Evolutionary conservation across 2,797 vertebrate species (phyloP), one percentile per base, ranked within the genome.

Genomic region (Apogon hyalosoma): DNA sequence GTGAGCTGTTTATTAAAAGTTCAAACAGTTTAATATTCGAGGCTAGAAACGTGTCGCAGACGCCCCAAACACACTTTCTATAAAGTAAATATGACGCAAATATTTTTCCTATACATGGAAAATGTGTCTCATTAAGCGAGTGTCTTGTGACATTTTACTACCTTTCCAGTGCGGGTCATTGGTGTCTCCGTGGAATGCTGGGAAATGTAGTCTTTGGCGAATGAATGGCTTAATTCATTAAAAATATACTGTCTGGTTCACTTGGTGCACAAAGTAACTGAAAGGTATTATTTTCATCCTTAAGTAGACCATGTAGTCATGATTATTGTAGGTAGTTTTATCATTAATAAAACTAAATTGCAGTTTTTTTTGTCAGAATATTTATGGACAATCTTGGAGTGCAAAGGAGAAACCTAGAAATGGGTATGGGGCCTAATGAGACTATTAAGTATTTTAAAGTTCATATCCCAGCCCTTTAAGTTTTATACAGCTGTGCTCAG

Each of bases 71-170:
- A 11, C n/a, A 5, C 0, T 3, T 24, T 40, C 5, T 47, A 1
- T 55, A 19, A 13, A 0, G 11, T 31, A 6, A 51, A 55, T 7
- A 19, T 39, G 45, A 73, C 31, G 54, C 18, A 3, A 31, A 3
- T 63, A 36, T 59, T 72, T 86, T 71, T 52, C 16, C 15, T 68
- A 50, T 73, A 81, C 69, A 82, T 87, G 91, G 90, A 91, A 90
- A 93, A 91, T 87, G 76, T 90, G 82, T 81, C 82, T 92, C 88
- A 90, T 85, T 85, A 88, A 83, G 63, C 86, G 85, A 87, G 85
- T 84, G 92, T 95, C 94, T 95, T 95, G 93, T 95, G 94, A 95
- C 94, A 95, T 94, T 94, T 94, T 92, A 93, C 89, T 88, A 90
- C 88, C 91, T 88, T 80, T 86, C 84, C 85, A 89, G 62, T 91